These are phyloP conservation scores for Lerista edwardsae DNA, from an alignment of 2,797 vertebrate species.

Conservation along the genomic window DNA sequence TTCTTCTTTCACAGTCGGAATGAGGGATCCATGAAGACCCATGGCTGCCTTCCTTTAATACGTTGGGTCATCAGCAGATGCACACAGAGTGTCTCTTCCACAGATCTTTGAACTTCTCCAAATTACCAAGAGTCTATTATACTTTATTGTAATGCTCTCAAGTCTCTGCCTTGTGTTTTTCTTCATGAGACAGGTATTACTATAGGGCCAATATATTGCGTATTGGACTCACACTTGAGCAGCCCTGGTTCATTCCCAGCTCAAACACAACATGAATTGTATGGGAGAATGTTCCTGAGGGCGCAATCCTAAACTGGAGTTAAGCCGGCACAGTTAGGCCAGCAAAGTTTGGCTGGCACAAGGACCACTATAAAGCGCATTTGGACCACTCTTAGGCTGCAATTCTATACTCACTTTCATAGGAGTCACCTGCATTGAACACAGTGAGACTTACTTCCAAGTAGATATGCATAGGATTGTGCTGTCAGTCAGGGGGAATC, in stretches of 20 bases:
- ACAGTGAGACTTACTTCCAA: no score
- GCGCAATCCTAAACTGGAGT: no score
- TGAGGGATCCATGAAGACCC: constrained; percentile 12
- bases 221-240: not conserved
- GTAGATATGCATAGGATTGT: no score
- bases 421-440: no score
- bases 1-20: constrained; percentile 3
- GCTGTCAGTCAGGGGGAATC: no score
- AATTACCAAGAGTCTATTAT: constrained; percentile 16
- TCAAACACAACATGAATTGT: not conserved
- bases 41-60: constrained; percentile 1
- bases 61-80: not conserved
- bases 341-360: no score
- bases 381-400: no score
- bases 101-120: constrained; percentile 25
- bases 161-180: not conserved
- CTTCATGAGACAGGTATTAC: not conserved
- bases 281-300: not conserved
- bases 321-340: no score
- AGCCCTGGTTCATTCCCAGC: not conserved
- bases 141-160: constrained; percentile 18
- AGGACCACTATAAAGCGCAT: no score
- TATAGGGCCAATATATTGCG: not conserved
- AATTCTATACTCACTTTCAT: no score
- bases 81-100: constrained; percentile 4